Percentiles rank a stretch among this genome's conserved stretches.
Conservation (phyloP, 2,797 vertebrate species). For the Helostoma temminkii region DNA sequence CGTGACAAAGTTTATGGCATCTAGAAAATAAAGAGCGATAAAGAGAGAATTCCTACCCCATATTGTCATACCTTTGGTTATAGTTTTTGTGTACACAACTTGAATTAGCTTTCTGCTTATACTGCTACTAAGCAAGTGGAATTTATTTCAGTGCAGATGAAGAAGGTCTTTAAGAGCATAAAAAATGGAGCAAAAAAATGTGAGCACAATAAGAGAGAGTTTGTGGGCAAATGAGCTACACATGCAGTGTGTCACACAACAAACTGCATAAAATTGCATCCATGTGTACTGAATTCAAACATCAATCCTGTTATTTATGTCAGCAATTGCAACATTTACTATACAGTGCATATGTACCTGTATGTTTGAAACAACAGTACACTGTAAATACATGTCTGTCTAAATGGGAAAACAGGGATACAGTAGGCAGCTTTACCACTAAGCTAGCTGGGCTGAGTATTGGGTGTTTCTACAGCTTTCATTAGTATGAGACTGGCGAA, state of each 20-base stretch:
- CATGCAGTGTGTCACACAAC: background rate
- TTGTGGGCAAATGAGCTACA: constrained; percentile 4
- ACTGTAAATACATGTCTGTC: constrained; percentile 1
- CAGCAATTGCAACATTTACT: background rate
- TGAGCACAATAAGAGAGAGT: background rate
- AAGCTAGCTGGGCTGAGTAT: background rate
- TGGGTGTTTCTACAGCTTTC: background rate
- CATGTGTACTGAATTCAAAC: constrained; percentile 1
- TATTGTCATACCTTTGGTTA: constrained; percentile 31
- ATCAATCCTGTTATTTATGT: background rate
- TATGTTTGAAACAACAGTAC: background rate
- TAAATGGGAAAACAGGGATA: background rate
- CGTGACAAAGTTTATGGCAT: constrained; percentile 36
- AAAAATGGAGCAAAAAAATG: constrained; percentile 8
- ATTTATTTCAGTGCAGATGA: constrained; percentile 25
- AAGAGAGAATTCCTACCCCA: constrained; percentile 24
- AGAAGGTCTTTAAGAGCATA: constrained; percentile 12
- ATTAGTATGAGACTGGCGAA: background rate
- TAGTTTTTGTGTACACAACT: constrained; percentile 8
- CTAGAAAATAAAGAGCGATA: constrained; percentile 13
- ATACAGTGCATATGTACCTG: background rate
- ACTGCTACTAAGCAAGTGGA: constrained; percentile 4
- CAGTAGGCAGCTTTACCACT: background rate
- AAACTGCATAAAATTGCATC: constrained; percentile 22
- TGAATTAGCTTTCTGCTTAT: constrained; percentile 27